Evolutionary conservation across 2,113 vertebrate species (phyloP), one percentile per base, ranked within the genome.

Genomic region (Anseranas semipalmata): DNA sequence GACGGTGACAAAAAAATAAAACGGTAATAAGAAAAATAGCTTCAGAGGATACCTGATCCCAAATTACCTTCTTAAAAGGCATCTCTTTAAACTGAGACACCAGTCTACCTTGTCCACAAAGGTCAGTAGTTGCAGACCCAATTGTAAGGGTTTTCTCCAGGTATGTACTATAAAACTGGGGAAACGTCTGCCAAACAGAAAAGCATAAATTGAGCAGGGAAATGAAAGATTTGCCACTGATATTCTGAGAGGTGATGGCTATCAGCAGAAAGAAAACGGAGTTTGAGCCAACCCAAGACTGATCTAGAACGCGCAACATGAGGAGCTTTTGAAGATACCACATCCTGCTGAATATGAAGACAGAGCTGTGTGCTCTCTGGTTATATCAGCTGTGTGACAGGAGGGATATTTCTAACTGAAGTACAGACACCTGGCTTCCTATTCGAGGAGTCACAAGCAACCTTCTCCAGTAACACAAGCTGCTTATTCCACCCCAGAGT

Each of bases 361-460:
- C 65, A 90, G 92, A 86, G 56, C 76, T 6, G 2, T 46, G 46
- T 53, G 83, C 53, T 90, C 35, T 63, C 76, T 84, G 56, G 52
- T 72, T 71, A 3, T 39, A 84, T 60, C 68, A 50, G 52, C 65
- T 88, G 41, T 1, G 3, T 48, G 89, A 87, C 2, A 4, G 74
- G 65, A 46, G 21, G 35, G 53, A n/a, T 20, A 62, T 77, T 41
- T 75, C 80, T 20, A 60, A 55, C n/a, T 66, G 65, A 63, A 85
- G 35, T 58, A 81, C 12, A 55, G 93, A 94, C 80, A 88, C 76
- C 93, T 94, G 90, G 41, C 74, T 93, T 93, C 79, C 70, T 86
- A 48, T 74, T 80, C 88, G 85, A 94, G 72, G 59, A 92, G 74
- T 65, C 85, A 84, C 39, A 92, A 77, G 85, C 90, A 86, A 45